phyloP scores from a whole-genome alignment of 2,888 invertebrate genomes.

The Tanypteryx hageni region DNA sequence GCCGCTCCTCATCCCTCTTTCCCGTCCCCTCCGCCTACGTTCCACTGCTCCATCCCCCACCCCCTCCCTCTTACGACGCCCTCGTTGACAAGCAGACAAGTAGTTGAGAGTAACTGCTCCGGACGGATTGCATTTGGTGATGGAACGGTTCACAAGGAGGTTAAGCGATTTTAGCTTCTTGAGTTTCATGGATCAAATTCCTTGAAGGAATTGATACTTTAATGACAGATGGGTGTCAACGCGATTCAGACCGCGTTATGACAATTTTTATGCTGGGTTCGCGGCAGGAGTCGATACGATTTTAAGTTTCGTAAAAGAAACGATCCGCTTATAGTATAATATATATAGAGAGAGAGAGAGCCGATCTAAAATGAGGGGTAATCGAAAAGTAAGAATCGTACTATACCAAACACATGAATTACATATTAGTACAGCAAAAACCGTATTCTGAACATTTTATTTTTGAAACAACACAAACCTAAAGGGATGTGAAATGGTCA shows the following conservation, averaged over 20 bases:
- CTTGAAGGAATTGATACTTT: not conserved
- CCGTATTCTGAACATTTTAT: no score
- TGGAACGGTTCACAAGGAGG: not conserved
- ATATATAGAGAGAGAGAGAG: no score
- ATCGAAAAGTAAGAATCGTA: no score
- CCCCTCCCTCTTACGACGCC: not conserved
- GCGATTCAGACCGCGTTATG: not conserved
- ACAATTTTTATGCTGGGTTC: no score
- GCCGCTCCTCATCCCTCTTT: not conserved
- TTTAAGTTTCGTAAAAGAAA: no score
- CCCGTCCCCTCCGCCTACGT: not conserved
- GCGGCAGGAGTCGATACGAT: no score
- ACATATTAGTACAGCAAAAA: no score
- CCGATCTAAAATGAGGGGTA: no score
- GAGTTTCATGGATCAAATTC: not conserved
- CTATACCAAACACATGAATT: no score
- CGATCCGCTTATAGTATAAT: no score
- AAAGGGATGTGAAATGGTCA: no score
- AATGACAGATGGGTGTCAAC: not conserved
- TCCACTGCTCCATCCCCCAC: not conserved
- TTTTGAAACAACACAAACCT: no score
- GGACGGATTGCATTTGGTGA: conserved; percentile 27
- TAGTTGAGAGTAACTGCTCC: conserved; percentile 3
- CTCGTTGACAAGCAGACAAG: conserved; percentile 15
- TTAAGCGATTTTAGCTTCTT: not conserved